Evolutionary conservation across 2,888 invertebrate species (phyloP).

Genomic region (Ecdyonurus torrentis): DNA sequence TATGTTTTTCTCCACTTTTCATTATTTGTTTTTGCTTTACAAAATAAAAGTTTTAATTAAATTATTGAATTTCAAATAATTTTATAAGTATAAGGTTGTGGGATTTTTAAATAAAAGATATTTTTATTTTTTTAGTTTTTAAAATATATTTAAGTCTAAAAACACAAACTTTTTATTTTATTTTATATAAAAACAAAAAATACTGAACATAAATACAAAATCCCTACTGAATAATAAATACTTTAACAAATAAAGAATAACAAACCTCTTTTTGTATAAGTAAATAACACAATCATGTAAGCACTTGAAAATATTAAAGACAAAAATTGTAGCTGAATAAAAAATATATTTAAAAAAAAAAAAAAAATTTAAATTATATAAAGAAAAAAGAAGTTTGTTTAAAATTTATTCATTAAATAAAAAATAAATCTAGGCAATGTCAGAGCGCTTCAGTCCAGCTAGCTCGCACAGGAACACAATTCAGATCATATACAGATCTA

Average conservation of each 20-base stretch:
- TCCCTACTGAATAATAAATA: slow-evolving; percentile 7
- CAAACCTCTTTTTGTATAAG: not conserved
- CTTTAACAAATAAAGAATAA: not conserved
- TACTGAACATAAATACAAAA: slow-evolving; percentile 10
- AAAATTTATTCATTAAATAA: not conserved
- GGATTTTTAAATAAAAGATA: no score
- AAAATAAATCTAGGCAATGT: no score
- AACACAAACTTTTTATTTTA: not conserved
- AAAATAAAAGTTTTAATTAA: no score
- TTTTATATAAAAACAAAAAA: slow-evolving; percentile 6
- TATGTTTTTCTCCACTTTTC: no score
- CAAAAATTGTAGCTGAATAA: no score
- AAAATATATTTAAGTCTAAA: not conserved
- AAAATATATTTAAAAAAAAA: no score
- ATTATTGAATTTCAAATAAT: no score
- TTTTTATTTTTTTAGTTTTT: not conserved
- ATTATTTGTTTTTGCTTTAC: no score
- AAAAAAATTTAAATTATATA: no score
- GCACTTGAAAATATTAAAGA: no score
- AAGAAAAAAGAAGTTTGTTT: not conserved
- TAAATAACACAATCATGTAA: no score
- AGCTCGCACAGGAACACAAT: not conserved
- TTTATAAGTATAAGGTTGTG: no score
- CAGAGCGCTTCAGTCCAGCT: not conserved
- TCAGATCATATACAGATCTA: not conserved